phyloP scores from a whole-genome alignment of 92 coral and sea anemone genomes.

The Chrysogorgia sp. region DNA sequence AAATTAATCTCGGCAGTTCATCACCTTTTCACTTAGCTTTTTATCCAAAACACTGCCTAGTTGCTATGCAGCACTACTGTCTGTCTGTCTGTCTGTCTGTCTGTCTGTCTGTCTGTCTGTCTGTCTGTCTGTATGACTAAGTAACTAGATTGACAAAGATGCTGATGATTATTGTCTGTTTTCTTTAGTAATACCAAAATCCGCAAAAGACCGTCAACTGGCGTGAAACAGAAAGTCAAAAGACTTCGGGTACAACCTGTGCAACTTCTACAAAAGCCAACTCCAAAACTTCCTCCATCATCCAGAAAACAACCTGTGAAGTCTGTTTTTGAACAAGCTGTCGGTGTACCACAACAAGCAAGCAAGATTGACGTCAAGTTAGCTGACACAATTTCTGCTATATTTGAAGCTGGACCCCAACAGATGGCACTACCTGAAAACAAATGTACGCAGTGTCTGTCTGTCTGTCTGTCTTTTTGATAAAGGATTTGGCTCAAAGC shows the following conservation, averaged over 20 bases:
- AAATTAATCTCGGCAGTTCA: too few species aligned
- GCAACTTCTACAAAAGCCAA: slow-evolving; percentile 68
- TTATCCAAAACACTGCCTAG: not conserved
- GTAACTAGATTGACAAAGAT: not conserved
- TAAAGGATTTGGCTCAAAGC: too few species aligned
- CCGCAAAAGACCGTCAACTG: slow-evolving; percentile 54
- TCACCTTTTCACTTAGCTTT: too few species aligned
- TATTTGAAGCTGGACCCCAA: slow-evolving; percentile 87
- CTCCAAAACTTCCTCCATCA: slow-evolving; percentile 39
- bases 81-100: not conserved
- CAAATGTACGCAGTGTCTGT: not conserved
- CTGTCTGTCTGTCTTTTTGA: not conserved
- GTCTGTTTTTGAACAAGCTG: slow-evolving; percentile 85
- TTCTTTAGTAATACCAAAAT: not conserved
- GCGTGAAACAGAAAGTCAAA: slow-evolving; percentile 43
- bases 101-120: not conserved
- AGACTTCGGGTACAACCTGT: slow-evolving; percentile 69
- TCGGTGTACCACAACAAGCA: slow-evolving; percentile 63
- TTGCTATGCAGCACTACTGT: not conserved
- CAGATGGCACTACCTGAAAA: slow-evolving; percentile 3
- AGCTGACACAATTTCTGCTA: slow-evolving; percentile 85
- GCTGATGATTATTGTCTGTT: not conserved
- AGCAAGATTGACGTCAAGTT: slow-evolving; percentile 87
- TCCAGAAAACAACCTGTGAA: slow-evolving; percentile 71
- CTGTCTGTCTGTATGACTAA: not conserved